phyloP scores from a whole-genome alignment of 64 coral and sea anemone species.

The Exaiptasia diaphana region DNA sequence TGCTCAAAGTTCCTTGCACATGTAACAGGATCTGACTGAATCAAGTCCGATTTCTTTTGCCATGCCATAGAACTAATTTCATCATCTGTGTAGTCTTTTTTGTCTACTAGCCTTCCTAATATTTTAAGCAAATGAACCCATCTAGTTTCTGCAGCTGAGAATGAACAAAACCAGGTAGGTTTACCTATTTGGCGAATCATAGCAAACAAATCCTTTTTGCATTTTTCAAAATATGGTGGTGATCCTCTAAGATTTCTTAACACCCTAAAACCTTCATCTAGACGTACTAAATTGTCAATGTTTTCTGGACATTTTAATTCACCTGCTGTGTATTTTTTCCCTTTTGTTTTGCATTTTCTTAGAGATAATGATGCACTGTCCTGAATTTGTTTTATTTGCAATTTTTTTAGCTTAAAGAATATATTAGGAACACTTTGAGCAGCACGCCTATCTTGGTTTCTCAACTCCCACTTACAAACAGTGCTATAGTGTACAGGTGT shows the following conservation, averaged over 20 bases:
- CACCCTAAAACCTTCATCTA: conserved; percentile 68
- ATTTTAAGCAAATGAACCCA: conserved; percentile 51
- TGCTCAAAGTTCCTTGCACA: conserved; percentile 30
- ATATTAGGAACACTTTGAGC: conserved; percentile 46
- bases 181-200: conserved; percentile 69
- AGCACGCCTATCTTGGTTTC: conserved; percentile 57
- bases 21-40: conserved; percentile 19
- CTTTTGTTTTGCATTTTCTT: conserved; percentile 76
- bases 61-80: conserved; percentile 11
- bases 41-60: conserved; percentile 8
- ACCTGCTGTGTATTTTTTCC: conserved; percentile 55
- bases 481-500: conserved; percentile 65
- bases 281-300: conserved; percentile 58
- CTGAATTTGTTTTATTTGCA: conserved; percentile 65
- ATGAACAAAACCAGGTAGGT: conserved; percentile 68
- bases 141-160: conserved; percentile 72
- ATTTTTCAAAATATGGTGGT: conserved; percentile 59
- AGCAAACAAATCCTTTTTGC: conserved; percentile 71
- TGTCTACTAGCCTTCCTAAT: conserved; percentile 27
- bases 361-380: conserved; percentile 47
- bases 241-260: conserved; percentile 57
- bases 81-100: conserved; percentile 8
- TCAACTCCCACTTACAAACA: conserved; percentile 56
- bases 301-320: conserved; percentile 52
- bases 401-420: conserved; percentile 63